Percentiles rank a stretch among this genome's conserved stretches.
Evolutionary conservation across 2,113 vertebrate genomes (phyloP).

Genomic region (Sceloporus undulatus): DNA sequence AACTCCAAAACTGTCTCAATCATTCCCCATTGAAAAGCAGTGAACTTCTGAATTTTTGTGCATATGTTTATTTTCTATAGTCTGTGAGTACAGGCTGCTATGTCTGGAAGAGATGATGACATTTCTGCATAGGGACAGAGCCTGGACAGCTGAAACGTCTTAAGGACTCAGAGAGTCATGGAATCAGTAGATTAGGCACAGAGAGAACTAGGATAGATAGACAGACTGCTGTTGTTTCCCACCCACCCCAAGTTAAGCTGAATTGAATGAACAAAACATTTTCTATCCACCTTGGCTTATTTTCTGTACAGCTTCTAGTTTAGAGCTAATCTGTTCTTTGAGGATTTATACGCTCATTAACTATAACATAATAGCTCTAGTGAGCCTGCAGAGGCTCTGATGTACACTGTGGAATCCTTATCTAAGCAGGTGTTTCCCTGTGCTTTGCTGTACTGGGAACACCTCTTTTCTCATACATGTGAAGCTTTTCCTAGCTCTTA

Average conservation of each 20-base stretch:
- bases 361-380: not conserved
- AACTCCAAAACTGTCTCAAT: not conserved
- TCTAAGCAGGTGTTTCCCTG: constrained; percentile 5
- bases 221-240: not conserved
- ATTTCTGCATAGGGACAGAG: not conserved
- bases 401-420: not conserved
- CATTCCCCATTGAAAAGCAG: not conserved
- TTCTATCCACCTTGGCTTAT: not conserved
- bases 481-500: not conserved
- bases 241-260: not conserved
- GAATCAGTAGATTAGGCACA: not conserved
- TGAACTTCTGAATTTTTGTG: not conserved
- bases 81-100: not conserved
- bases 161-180: not conserved
- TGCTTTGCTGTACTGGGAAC: not conserved
- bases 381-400: not conserved
- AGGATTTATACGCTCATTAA: not conserved
- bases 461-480: not conserved
- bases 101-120: not conserved
- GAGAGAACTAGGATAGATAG: not conserved
- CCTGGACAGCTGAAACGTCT: not conserved
- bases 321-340: not conserved
- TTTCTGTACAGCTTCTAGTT: not conserved
- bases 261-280: not conserved
- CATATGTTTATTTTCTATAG: not conserved